These are phyloP conservation scores for Ochlodes sylvanus DNA, from an alignment of 2,888 invertebrate genomes.

Conservation along the genomic window DNA sequence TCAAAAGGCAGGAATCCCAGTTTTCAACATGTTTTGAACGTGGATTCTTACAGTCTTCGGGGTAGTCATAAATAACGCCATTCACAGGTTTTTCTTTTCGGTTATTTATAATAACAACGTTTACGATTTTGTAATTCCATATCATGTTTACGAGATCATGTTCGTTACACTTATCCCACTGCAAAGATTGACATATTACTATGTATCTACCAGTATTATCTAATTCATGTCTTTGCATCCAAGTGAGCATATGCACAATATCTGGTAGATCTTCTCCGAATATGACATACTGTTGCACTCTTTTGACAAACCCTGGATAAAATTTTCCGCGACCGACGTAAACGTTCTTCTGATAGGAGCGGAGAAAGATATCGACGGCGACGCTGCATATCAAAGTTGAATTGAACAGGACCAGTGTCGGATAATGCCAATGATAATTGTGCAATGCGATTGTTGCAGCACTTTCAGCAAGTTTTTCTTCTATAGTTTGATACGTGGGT, in stretches of 20 bases:
- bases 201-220: constrained; percentile 68
- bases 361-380: constrained; percentile 59
- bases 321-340: constrained; percentile 54
- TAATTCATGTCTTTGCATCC: constrained; percentile 55
- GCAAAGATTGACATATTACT: constrained; percentile 61
- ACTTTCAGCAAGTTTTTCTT: constrained; percentile 50
- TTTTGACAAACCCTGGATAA: constrained; percentile 47
- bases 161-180: constrained; percentile 59
- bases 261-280: constrained; percentile 56
- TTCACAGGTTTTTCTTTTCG: constrained; percentile 42
- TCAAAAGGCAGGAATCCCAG: constrained; percentile 45
- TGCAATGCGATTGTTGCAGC: constrained; percentile 63
- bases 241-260: constrained; percentile 53
- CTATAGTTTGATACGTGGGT: constrained; percentile 5
- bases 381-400: constrained; percentile 55
- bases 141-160: constrained; percentile 54
- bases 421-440: constrained; percentile 65
- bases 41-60: constrained; percentile 55
- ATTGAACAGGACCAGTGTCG: constrained; percentile 65
- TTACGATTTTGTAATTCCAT: constrained; percentile 64
- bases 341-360: constrained; percentile 56
- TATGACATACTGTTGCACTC: constrained; percentile 59
- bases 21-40: constrained; percentile 53
- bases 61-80: constrained; percentile 63
- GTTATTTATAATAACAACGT: constrained; percentile 62